phyloP scores from a whole-genome alignment of 2,797 vertebrate genomes.

The Erithacus rubecula region DNA sequence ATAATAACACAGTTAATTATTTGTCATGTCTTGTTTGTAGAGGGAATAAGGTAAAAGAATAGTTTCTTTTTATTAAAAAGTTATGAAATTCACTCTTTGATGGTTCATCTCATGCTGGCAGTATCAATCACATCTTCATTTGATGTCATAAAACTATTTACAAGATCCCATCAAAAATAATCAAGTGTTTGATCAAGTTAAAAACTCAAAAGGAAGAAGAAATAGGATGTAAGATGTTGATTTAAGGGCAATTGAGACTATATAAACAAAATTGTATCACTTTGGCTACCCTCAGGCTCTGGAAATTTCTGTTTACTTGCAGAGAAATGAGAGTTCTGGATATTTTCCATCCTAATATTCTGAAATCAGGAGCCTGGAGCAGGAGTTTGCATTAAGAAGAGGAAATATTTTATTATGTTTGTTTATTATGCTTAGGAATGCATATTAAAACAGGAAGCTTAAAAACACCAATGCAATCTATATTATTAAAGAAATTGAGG shows the following conservation, averaged over 20 bases:
- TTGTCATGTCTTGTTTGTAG: neutral
- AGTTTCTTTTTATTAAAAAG: neutral
- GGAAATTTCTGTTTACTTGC: neutral
- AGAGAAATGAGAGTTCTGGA: neutral
- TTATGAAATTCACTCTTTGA: neutral
- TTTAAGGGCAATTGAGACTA: neutral
- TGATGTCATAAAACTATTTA: neutral
- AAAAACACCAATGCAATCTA: neutral
- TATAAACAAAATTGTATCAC: neutral
- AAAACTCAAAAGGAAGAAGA: neutral
- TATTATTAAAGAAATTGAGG: neutral
- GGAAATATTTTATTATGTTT: neutral
- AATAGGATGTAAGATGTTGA: neutral
- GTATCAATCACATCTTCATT: neutral
- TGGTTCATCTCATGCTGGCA: neutral
- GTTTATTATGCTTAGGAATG: neutral
- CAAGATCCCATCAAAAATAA: neutral
- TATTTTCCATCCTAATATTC: neutral
- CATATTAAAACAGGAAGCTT: neutral
- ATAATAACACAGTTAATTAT: neutral
- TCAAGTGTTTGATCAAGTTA: neutral
- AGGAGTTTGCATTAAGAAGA: neutral
- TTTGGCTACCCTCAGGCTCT: neutral
- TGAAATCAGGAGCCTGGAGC: neutral
- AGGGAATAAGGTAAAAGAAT: neutral